Base-by-base conservation (phyloP, 2,888 invertebrate genomes). In the Andrena chrysosceles region DNA sequence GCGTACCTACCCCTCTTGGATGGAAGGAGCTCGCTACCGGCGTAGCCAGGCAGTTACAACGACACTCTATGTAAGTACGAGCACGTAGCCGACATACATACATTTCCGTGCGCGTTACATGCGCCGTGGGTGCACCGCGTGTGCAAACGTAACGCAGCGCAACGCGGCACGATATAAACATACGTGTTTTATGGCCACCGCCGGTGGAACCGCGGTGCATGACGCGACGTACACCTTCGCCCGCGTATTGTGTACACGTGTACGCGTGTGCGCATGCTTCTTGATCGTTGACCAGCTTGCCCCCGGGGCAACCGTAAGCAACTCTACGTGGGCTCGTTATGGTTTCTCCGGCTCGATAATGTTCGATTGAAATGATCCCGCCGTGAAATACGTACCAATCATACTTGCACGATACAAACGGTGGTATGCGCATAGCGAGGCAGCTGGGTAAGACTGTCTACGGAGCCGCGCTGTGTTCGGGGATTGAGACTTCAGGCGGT, bases 301-400 rank as follows among this genome's bases (percentile, higher is more conserved):
- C 81, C 42, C 16, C 76, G 74, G 85, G 85, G 86, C 86, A 80
- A 83, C 80, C 76, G 63, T 85, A 62, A 77, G 77, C 77, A 85
- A 83, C 85, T 74, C 87, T 87, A 89, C 89, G 86, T 89, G 85
- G 88, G 87, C 90, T 90, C 90, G 90, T 90, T 90, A 90, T 88
- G 90, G 86, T 88, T 89, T 90, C 90, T 81, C 81, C 79, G 74
- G 88, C 87, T 87, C 89, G 89, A 91, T 90, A 89, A 91, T 88
- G 90, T 84, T 81, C 89, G 89, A 91, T 91, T 79, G 89, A 87
- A 91, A 91, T 87, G 91, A 90, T 86, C 85, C 86, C 81, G 85
- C 89, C 77, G 85, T 91, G 91, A 90, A 90, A 90, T 90, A 90
- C 89, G 90, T 85, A 85, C 81, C 89, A 86, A 89, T 90, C 90